Conservation (phyloP, 2,797 vertebrate genomes). For the Clarias laeviceps region DNA sequence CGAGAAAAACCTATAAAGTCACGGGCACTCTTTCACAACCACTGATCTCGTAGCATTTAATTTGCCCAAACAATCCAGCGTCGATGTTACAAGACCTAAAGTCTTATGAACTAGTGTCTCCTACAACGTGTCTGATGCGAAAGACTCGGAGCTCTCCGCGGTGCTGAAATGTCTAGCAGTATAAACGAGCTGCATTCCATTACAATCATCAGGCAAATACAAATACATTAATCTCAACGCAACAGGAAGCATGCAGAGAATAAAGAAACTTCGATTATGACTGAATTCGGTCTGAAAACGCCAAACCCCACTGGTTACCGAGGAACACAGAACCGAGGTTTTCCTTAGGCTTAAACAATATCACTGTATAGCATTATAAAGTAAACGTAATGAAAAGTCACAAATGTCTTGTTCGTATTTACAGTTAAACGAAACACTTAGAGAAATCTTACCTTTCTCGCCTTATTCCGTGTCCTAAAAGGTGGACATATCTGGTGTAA, state of each 20-base stretch:
- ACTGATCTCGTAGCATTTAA: background rate
- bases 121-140: background rate
- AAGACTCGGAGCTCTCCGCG: constrained; percentile 73
- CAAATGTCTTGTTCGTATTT: background rate
- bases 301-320: background rate
- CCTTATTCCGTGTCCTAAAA: constrained; percentile 23
- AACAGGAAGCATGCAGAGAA: background rate
- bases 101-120: background rate
- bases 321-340: background rate
- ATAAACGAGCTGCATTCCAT: background rate
- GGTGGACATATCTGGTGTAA: constrained; percentile 23
- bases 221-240: background rate
- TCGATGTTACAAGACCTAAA: background rate
- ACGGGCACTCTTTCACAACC: constrained; percentile 11
- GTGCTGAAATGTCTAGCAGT: constrained; percentile 68
- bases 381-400: background rate
- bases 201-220: background rate
- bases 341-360: background rate
- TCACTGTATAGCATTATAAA: background rate
- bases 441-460: constrained; percentile 36
- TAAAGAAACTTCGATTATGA: background rate
- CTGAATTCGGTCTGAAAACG: background rate
- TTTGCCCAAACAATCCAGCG: background rate
- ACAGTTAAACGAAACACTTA: background rate
- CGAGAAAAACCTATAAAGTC: constrained; percentile 12